These are phyloP conservation scores for Chaetodon trifasciatus DNA, from an alignment of 2,797 vertebrate species.

Conservation along the genomic window DNA sequence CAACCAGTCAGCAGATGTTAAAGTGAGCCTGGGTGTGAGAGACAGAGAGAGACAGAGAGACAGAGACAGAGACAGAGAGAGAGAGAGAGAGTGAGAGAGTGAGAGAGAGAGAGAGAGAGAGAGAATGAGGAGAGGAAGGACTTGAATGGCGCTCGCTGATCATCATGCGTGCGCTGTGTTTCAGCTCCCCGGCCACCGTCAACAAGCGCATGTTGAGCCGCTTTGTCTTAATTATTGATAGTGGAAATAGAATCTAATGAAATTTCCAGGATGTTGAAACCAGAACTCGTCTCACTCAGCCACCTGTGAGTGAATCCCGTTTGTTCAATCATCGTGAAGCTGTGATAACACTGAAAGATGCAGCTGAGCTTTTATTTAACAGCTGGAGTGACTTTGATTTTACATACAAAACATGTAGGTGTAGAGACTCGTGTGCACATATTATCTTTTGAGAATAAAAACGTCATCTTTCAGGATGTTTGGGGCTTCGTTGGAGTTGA, in stretches of 20 bases:
- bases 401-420: not conserved
- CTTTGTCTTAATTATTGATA: conserved; percentile 93
- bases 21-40: no score
- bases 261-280: conserved; percentile 92
- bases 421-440: not conserved
- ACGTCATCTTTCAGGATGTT: not conserved
- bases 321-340: conserved; percentile 27
- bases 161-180: conserved; percentile 18
- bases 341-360: not conserved
- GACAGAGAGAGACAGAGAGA: no score
- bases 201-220: conserved; percentile 56
- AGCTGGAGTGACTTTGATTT: not conserved
- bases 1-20: conserved; percentile 41
- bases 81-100: no score
- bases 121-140: not conserved
- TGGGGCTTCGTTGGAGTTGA: not conserved
- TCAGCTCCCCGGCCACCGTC: conserved; percentile 21
- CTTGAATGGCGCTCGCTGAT: conserved; percentile 6
- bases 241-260: conserved; percentile 92
- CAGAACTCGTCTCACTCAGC: conserved; percentile 76
- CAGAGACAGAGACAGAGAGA: no score
- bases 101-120: no score
- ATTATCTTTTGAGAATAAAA: not conserved
- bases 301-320: conserved; percentile 17
- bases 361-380: not conserved